Evolutionary conservation across 2,113 vertebrate species (phyloP).

Genomic region (Syngnathus scovelli): DNA sequence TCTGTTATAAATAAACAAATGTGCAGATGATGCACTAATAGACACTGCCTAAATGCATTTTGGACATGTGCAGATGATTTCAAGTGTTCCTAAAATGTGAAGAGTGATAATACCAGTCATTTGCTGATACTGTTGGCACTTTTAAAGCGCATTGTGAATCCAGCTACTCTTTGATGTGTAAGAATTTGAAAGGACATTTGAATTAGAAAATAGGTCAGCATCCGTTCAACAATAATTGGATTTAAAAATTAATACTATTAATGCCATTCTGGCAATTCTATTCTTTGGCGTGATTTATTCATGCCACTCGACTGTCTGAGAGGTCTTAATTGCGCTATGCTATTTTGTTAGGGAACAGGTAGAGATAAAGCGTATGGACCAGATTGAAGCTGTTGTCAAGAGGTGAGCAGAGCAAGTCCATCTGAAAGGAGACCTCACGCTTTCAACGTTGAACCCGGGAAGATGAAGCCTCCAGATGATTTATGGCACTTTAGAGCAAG

Average conservation of each 20-base stretch:
- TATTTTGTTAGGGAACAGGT: conserved; percentile 26
- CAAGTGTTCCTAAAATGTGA: too few relatives aligned
- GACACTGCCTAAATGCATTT: too few relatives aligned
- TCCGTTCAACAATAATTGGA: conserved; percentile 66
- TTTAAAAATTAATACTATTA: conserved; percentile 75
- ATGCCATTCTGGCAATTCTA: conserved; percentile 61
- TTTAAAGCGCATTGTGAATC: neutral
- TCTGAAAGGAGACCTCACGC: conserved; percentile 37
- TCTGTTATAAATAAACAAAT: too few relatives aligned
- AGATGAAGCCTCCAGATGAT: conserved; percentile 53
- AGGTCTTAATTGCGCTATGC: conserved; percentile 48
- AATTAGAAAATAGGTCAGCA: conserved; percentile 68
- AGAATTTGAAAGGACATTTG: conserved; percentile 55
- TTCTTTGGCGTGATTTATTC: conserved; percentile 66
- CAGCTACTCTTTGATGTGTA: conserved; percentile 27
- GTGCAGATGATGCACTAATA: too few relatives aligned
- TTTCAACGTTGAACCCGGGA: conserved; percentile 30
- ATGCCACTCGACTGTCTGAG: conserved; percentile 56
- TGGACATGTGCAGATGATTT: neutral
- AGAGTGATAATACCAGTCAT: neutral
- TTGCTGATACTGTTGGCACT: neutral
- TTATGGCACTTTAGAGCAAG: conserved; percentile 43
- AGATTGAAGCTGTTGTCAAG: conserved; percentile 10
- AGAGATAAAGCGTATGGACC: neutral
- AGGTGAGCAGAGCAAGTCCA: conserved; percentile 10